Evolutionary conservation across 2,888 invertebrate genomes (phyloP).

Genomic region (Zaprionus bogoriensis): DNA sequence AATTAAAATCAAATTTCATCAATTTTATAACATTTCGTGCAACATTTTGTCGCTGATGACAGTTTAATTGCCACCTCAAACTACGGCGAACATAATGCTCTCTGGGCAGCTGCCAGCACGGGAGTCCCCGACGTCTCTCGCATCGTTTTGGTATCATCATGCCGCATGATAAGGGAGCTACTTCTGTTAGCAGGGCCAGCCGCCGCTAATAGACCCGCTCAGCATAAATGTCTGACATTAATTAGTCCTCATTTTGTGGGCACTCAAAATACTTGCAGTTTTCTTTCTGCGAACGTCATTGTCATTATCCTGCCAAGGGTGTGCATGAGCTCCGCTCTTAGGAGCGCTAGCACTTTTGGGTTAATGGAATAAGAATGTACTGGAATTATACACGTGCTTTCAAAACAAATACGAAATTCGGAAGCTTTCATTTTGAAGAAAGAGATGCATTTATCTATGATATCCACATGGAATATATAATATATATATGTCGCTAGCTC

Average conservation of each 20-base stretch:
- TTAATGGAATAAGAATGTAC: no score
- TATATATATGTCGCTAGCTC: no score
- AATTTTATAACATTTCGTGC: conserved; percentile 50
- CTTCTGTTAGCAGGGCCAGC: no score
- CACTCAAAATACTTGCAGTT: conserved; percentile 31
- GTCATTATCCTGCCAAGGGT: conserved; percentile 9
- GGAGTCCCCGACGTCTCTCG: conserved; percentile 1
- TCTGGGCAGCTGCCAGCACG: conserved; percentile 57
- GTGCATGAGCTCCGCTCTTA: no score
- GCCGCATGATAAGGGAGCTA: conserved; percentile 45
- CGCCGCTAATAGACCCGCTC: conserved; percentile 29
- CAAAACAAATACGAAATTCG: no score
- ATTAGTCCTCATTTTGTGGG: conserved; percentile 61
- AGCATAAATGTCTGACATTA: conserved; percentile 55
- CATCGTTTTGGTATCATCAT: conserved; percentile 36
- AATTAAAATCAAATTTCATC: conserved; percentile 75
- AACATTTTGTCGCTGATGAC: conserved; percentile 64
- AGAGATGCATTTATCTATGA: no score
- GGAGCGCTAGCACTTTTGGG: no score
- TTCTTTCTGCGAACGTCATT: conserved; percentile 34
- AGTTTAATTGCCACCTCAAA: conserved; percentile 63
- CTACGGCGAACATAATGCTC: conserved; percentile 10
- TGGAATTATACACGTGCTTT: no score
- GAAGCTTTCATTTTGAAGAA: no score
- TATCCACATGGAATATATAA: no score